phyloP scores from a whole-genome alignment of 2,797 vertebrate genomes.

The Falco berigora region DNA sequence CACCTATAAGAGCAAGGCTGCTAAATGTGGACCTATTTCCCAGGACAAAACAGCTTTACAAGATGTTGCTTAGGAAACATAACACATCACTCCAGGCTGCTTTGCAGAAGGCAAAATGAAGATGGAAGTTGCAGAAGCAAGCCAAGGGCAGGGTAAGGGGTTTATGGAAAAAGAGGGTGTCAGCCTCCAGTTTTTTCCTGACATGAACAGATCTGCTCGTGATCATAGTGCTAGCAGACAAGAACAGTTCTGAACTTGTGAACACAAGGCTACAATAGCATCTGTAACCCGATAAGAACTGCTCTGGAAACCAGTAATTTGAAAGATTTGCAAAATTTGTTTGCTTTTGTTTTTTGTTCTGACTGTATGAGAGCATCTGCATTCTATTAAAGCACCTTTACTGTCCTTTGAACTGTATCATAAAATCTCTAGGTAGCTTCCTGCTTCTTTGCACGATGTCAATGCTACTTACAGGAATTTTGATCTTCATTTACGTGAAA shows the following conservation, averaged over 20 bases:
- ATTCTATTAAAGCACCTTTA: neutral
- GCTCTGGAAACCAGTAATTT: neutral
- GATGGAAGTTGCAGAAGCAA: neutral
- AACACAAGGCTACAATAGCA: neutral
- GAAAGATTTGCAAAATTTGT: neutral
- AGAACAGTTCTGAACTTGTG: neutral
- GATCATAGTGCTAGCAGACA: neutral
- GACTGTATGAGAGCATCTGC: neutral
- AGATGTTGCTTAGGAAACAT: neutral
- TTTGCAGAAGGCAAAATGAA: neutral
- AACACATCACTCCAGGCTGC: neutral
- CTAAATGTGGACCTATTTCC: neutral
- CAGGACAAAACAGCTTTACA: neutral
- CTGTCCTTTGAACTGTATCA: neutral
- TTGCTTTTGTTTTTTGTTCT: neutral
- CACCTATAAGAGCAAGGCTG: neutral
- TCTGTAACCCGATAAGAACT: neutral
- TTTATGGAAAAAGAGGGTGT: neutral
- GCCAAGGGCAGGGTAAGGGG: neutral
- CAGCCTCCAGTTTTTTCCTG: neutral
- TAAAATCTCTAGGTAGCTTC: neutral
- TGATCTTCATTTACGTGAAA: neutral
- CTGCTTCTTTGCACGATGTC: neutral
- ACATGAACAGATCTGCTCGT: neutral
- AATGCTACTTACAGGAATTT: neutral